phyloP scores from a whole-genome alignment of 2,113 vertebrate species.

The Calidris pugnax region DNA sequence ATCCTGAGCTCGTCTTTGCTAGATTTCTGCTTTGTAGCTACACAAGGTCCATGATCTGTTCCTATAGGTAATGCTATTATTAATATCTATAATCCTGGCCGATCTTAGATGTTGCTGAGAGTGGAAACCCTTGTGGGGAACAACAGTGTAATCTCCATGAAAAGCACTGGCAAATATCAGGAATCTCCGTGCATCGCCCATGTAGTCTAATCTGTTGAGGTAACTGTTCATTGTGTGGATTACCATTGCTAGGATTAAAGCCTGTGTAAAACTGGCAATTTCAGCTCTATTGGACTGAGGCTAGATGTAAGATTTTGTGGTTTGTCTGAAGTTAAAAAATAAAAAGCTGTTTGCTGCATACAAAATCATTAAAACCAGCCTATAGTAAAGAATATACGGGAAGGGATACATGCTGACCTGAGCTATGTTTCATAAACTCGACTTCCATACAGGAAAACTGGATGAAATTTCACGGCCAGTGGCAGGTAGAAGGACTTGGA shows the following conservation, averaged over 20 bases:
- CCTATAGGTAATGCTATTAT: fast-evolving
- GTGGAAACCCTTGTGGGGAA: neutral
- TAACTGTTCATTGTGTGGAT: neutral
- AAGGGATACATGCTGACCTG: neutral
- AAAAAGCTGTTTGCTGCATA: neutral
- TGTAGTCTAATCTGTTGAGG: neutral
- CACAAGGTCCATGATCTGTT: neutral
- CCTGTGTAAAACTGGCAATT: neutral
- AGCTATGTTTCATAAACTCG: neutral
- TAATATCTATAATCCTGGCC: neutral
- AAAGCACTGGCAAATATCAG: neutral
- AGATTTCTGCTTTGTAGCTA: neutral
- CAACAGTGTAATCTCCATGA: neutral
- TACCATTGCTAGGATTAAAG: neutral
- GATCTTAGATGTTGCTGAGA: neutral
- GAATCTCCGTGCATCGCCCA: neutral
- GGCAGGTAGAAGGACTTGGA: neutral
- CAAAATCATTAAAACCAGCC: neutral
- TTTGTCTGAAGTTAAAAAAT: neutral
- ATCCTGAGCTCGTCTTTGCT: neutral
- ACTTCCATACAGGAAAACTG: neutral
- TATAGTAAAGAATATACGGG: neutral
- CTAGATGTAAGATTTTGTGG: neutral
- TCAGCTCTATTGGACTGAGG: fast-evolving
- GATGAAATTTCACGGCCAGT: neutral